Conservation (phyloP, 2,888 invertebrate species). For the Acleris emargana region DNA sequence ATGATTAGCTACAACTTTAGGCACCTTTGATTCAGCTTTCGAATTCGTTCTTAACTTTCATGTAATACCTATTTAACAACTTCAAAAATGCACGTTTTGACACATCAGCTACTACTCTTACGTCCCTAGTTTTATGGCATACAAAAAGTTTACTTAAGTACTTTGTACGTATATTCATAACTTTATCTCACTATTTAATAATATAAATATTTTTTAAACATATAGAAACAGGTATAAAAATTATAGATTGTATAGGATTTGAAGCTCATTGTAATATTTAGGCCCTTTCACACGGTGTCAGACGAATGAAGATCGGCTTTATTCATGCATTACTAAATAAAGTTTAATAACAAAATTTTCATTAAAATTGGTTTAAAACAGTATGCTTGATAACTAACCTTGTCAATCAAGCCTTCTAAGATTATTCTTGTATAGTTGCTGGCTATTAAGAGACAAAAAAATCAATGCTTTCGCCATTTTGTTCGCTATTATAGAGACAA, state of each 20-base stretch:
- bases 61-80: too few species aligned
- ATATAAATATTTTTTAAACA: conserved; percentile 36
- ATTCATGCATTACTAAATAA: too few species aligned
- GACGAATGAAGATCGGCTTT: too few species aligned
- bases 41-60: conserved; percentile 12
- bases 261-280: background rate
- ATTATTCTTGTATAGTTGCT: background rate
- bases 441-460: background rate
- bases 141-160: conserved; percentile 59
- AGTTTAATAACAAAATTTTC: too few species aligned
- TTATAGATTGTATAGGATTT: conserved; percentile 1
- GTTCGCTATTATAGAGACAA: background rate
- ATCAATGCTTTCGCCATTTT: conserved; percentile 13
- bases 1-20: conserved; percentile 43
- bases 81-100: conserved; percentile 23
- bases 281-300: too few species aligned
- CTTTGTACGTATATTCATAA: conserved; percentile 66
- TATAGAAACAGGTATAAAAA: conserved; percentile 24
- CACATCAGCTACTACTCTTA: conserved; percentile 37
- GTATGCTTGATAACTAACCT: too few species aligned
- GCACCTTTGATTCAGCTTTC: conserved; percentile 79
- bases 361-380: too few species aligned
- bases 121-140: conserved; percentile 54
- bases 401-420: too few species aligned
- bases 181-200: conserved; percentile 53